Percentiles rank a stretch among this genome's conserved stretches.
Evolutionary conservation across 2,113 vertebrate species (phyloP).

Genomic region (Rhynchopsitta pachyrhyncha): DNA sequence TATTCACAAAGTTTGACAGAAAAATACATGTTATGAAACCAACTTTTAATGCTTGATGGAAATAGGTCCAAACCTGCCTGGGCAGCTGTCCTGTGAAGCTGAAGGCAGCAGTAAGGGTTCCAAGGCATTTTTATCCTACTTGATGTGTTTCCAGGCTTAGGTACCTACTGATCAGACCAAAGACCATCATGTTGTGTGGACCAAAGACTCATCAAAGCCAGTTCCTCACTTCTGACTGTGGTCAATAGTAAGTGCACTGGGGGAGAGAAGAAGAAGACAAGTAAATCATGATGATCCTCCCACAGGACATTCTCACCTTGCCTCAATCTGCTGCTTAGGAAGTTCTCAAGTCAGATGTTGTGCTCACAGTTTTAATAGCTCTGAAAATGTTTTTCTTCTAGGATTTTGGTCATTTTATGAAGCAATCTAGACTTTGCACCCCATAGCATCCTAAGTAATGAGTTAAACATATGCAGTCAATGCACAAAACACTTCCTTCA

Average conservation of each 20-base stretch:
- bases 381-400: background rate
- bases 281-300: background rate
- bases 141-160: background rate
- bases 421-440: background rate
- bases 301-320: background rate
- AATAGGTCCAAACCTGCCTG: background rate
- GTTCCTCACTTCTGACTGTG: background rate
- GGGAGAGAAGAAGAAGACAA: background rate
- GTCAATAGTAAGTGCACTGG: background rate
- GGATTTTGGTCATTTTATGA: background rate
- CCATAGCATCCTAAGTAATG: background rate
- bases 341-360: background rate
- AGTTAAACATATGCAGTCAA: background rate
- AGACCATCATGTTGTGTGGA: background rate
- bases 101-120: background rate
- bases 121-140: background rate
- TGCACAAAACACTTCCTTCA: background rate
- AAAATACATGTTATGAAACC: conserved; percentile 58
- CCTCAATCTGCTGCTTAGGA: background rate
- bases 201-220: background rate
- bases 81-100: background rate
- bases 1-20: conserved; percentile 71
- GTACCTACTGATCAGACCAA: background rate
- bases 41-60: conserved; percentile 12
- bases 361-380: background rate